These are phyloP conservation scores for Aselliscus stoliczkanus DNA, from an alignment of 2,797 vertebrate species.

Conservation along the genomic window DNA sequence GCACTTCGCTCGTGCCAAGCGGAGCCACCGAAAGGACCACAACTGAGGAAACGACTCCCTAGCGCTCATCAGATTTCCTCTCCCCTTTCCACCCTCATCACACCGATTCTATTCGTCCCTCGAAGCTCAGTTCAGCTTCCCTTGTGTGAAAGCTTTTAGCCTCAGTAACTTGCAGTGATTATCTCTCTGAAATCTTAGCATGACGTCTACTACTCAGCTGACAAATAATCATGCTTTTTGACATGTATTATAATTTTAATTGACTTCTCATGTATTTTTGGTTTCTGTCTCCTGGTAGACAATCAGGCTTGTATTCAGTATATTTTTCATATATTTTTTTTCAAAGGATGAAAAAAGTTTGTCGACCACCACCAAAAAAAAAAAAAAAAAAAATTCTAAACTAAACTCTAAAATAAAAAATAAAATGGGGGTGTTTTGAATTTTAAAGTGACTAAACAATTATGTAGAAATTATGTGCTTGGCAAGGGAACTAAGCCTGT, in stretches of 20 bases:
- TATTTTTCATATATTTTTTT: background rate
- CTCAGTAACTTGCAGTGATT: background rate
- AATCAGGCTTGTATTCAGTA: background rate
- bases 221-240: background rate
- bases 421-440: background rate
- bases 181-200: background rate
- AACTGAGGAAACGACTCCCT: no score
- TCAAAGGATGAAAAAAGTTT: background rate
- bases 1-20: rapidly evolving
- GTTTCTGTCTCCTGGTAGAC: background rate
- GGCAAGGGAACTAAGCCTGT: background rate
- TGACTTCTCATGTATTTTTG: background rate
- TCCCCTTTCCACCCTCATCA: background rate
- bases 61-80: background rate
- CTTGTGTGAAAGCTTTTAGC: background rate
- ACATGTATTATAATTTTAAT: background rate
- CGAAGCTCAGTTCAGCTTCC: background rate
- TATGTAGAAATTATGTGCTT: background rate
- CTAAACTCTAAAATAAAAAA: background rate
- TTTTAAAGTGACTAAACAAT: background rate
- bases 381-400: background rate
- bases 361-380: background rate
- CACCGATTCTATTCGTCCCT: background rate
- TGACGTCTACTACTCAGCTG: background rate
- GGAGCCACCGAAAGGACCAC: background rate